Conservation (phyloP, 2,113 vertebrate species). For the Thamnaconus septentrionalis region DNA sequence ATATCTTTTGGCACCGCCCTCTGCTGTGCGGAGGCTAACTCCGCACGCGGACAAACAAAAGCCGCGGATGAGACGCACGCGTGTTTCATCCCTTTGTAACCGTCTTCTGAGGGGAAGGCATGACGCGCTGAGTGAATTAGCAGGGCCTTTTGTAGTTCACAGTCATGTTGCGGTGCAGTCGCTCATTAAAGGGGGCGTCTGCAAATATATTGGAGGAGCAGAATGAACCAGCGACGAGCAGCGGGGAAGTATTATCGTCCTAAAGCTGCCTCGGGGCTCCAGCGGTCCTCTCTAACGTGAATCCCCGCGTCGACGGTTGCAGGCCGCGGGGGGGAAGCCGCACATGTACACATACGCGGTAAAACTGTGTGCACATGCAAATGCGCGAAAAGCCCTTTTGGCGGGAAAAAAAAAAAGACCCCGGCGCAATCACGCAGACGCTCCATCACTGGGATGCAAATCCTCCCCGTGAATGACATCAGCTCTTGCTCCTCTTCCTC, state of each 20-base stretch:
- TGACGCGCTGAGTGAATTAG: constrained; percentile 57
- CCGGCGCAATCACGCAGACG: constrained; percentile 30
- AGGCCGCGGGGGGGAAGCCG: constrained; percentile 11
- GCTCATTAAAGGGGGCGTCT: constrained; percentile 43
- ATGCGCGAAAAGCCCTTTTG: constrained; percentile 49
- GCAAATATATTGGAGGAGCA: constrained; percentile 11
- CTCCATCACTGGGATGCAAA: too few relatives aligned
- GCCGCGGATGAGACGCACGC: constrained; percentile 44
- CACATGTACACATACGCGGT: constrained; percentile 14
- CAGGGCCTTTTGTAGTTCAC: constrained; percentile 41
- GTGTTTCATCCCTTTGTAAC: constrained; percentile 56
- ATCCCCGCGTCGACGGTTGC: constrained; percentile 22
- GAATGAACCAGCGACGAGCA: not conserved
- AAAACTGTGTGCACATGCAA: constrained; percentile 36
- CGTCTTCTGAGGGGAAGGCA: constrained; percentile 44
- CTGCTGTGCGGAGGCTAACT: constrained; percentile 29
- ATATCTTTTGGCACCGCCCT: constrained; percentile 30
- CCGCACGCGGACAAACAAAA: constrained; percentile 22
- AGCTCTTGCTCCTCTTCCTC: not conserved
- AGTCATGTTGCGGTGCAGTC: constrained; percentile 33
- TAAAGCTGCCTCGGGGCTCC: constrained; percentile 19
- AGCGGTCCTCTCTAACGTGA: constrained; percentile 31
- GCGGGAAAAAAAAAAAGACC: constrained; percentile 8
- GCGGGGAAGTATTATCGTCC: constrained; percentile 10
- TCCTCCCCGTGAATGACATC: constrained; percentile 9